These are phyloP conservation scores for Hemicentrotus pulcherrimus DNA, from an alignment of 35 echinoderm and acorn worm species.

Conservation along the genomic window DNA sequence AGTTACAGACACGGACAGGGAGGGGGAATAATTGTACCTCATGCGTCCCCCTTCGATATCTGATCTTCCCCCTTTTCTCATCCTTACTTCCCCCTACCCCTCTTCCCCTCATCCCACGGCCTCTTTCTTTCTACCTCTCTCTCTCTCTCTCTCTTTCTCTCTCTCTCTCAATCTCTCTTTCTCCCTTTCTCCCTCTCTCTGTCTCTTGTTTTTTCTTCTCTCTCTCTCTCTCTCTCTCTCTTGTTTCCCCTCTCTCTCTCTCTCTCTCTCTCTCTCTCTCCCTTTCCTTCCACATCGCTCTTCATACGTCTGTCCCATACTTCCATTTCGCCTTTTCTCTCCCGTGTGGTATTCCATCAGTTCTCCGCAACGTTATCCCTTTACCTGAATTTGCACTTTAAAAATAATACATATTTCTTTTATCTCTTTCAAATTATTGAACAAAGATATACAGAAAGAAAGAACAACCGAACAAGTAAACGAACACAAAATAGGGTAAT, in stretches of 20 bases:
- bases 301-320: background rate
- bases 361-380: too few species aligned
- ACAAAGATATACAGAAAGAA: too few species aligned
- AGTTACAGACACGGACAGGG: conserved; percentile 5
- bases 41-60: background rate
- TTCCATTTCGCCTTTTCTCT: too few species aligned
- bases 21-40: conserved; percentile 1
- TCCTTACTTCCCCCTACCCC: background rate
- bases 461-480: too few species aligned
- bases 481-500: too few species aligned
- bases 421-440: too few species aligned
- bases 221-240: background rate
- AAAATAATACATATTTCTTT: too few species aligned
- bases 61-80: background rate
- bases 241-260: background rate
- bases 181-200: background rate
- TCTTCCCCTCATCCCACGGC: background rate
- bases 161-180: background rate
- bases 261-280: background rate
- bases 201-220: background rate
- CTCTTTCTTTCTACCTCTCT: background rate
- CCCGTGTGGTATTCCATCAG: too few species aligned
- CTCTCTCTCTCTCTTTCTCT: background rate
- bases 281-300: background rate
- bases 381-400: too few species aligned